Evolutionary conservation across 2,888 invertebrate genomes (phyloP).

Genomic region (Dynastes grantii): DNA sequence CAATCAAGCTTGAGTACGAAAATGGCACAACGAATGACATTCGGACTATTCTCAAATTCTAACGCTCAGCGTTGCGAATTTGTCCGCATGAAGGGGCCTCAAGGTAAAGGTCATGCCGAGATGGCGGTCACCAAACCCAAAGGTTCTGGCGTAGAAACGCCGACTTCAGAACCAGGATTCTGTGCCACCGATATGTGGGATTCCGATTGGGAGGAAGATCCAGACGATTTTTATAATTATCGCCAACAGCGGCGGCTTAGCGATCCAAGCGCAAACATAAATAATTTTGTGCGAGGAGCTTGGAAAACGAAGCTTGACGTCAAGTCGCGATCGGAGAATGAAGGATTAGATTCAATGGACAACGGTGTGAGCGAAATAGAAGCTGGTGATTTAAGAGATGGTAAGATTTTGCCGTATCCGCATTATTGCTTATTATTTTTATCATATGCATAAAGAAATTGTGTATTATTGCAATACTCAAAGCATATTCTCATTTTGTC

Average conservation of each 20-base stretch:
- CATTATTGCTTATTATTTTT: not conserved
- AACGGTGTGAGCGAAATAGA: slow-evolving; percentile 93
- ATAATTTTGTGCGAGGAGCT: slow-evolving; percentile 87
- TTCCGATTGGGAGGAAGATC: slow-evolving; percentile 90
- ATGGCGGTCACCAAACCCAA: slow-evolving; percentile 96
- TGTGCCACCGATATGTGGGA: slow-evolving; percentile 92
- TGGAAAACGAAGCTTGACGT: slow-evolving; percentile 81
- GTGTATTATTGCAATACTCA: no score
- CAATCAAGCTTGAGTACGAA: slow-evolving; percentile 95
- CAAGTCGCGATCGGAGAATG: slow-evolving; percentile 91
- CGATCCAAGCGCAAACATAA: slow-evolving; percentile 93
- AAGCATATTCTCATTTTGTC: no score
- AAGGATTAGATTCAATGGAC: slow-evolving; percentile 89
- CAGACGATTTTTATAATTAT: slow-evolving; percentile 88
- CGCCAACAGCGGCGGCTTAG: slow-evolving; percentile 85
- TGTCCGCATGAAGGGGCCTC: slow-evolving; percentile 98
- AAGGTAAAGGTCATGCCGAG: slow-evolving; percentile 97
- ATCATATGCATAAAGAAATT: no score
- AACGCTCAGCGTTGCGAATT: slow-evolving; percentile 93
- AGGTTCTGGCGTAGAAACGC: slow-evolving; percentile 95
- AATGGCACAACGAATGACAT: slow-evolving; percentile 96
- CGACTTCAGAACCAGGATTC: slow-evolving; percentile 90
- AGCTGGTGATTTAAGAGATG: slow-evolving; percentile 93
- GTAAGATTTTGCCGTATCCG: slow-evolving; percentile 69
- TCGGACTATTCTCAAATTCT: slow-evolving; percentile 87